Base-by-base conservation (phyloP, 2,888 invertebrate species). In the Drosophila percnosoma region DNA sequence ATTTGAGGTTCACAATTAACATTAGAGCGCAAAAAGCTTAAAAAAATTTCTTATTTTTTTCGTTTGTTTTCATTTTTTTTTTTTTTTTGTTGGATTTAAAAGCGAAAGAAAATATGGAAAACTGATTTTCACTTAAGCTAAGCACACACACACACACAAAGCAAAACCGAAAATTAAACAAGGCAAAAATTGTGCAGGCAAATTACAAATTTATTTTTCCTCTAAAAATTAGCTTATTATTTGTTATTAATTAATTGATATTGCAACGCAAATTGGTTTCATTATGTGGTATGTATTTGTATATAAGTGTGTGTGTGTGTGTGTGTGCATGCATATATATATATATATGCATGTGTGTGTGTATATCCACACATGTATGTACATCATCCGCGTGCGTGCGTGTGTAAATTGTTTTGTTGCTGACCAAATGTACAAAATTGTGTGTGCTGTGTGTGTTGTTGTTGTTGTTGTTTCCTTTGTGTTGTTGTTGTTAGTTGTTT, bases 1-100 rank as follows among this genome's bases (percentile, higher is more conserved):
- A 81, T 81, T 75, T 81, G 66, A 79, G 82, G 82, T 81, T 82
- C 70, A 82, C 70, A 82, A 71, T 69, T 70, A 75, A 67, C 42
- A 45, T 65, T 68, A 66, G 62, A 67, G 79, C 78, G 68, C 67
- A 77, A 73, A 81, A 80, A 75, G 64, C 60, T 60, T 61, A 27
- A 72, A 72, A 63, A 53, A 57, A 48, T 40, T 27, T 36, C 10
- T 45, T 60, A 33, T 48, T 31, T 24, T 40, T 38, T 34, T 24
- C 13, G 34, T 53, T 45, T n/a, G 8, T 40, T 40, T 40, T 40
- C 8, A 38, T 38, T 38, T 21, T 40, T 10, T 10, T 10, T 11
- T 3, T 4, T 31, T 4, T 29, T 0, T 0, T 15, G 4, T 45
- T 18, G 48, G 24, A 40, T 31, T 57, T 42, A 15, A 52, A 65